Evolutionary conservation across 1,140 invertebrate genomes (phyloP).

Genomic region (Thaumetopoea pityocampa): DNA sequence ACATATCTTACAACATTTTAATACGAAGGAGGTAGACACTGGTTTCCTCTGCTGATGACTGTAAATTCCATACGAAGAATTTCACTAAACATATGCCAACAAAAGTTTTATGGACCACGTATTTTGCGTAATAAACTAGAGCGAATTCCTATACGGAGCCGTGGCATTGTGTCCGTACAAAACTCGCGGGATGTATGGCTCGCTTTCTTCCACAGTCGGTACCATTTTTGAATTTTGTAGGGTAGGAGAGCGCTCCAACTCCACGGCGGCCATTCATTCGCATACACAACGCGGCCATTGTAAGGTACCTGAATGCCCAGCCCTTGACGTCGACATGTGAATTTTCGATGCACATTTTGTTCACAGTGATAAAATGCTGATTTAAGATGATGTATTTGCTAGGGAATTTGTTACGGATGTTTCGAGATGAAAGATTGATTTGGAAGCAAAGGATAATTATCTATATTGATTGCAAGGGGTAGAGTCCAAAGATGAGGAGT

Average conservation of each 20-base stretch:
- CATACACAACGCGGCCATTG: slow-evolving; percentile 22
- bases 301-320: slow-evolving; percentile 12
- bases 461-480: no score
- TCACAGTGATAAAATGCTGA: background rate
- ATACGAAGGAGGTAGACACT: no score
- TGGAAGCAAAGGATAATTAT: no score
- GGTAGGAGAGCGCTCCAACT: slow-evolving; percentile 12
- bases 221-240: slow-evolving; percentile 31
- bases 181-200: slow-evolving; percentile 28
- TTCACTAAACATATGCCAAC: slow-evolving; percentile 12
- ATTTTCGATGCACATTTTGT: slow-evolving; percentile 13
- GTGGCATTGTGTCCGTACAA: slow-evolving; percentile 23
- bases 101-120: slow-evolving; percentile 8
- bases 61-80: no score
- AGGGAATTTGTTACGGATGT: no score
- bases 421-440: no score
- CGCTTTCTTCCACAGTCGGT: slow-evolving; percentile 26
- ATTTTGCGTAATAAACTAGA: slow-evolving; percentile 27
- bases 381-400: no score
- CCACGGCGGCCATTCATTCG: slow-evolving; percentile 14
- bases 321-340: slow-evolving; percentile 11
- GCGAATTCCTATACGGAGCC: slow-evolving; percentile 24
- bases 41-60: no score
- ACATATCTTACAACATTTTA: no score
- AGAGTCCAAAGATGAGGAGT: no score